These are phyloP conservation scores for Phrynocephalus guinanensis DNA, from an alignment of 2,797 vertebrate species.

Conservation along the genomic window DNA sequence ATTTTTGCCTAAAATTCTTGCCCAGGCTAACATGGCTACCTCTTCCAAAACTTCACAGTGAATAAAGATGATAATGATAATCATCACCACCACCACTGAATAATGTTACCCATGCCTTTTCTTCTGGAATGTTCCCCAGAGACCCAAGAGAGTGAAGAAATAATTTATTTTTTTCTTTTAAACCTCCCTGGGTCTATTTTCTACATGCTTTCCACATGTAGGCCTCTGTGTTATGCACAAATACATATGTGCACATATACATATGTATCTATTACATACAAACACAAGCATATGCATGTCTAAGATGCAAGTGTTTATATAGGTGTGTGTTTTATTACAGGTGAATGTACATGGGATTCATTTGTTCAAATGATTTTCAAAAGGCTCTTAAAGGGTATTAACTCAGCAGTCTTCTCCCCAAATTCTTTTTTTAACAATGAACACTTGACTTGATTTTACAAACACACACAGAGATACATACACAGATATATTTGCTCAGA, in stretches of 20 bases:
- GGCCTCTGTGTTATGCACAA: not conserved
- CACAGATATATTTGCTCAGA: conserved; percentile 77
- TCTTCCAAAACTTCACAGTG: no score
- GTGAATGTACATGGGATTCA: conserved; percentile 7
- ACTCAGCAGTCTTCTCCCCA: conserved; percentile 55
- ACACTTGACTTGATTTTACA: conserved; percentile 68
- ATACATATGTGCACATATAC: not conserved
- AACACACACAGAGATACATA: not conserved
- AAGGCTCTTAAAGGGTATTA: conserved; percentile 23
- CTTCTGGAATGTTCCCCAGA: no score
- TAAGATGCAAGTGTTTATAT: not conserved
- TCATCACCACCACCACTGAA: no score
- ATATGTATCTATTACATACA: not conserved
- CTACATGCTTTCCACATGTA: not conserved
- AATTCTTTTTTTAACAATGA: conserved; percentile 40
- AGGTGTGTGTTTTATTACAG: conserved; percentile 43
- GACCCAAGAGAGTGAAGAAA: no score
- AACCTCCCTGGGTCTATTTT: no score
- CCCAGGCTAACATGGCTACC: no score
- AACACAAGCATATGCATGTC: not conserved
- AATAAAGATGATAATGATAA: no score
- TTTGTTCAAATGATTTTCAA: not conserved
- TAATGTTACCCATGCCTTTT: no score
- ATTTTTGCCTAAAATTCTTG: no score
- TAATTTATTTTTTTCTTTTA: no score